Evolutionary conservation across 2,113 vertebrate genomes (phyloP).

Genomic region (Podilymbus podiceps): DNA sequence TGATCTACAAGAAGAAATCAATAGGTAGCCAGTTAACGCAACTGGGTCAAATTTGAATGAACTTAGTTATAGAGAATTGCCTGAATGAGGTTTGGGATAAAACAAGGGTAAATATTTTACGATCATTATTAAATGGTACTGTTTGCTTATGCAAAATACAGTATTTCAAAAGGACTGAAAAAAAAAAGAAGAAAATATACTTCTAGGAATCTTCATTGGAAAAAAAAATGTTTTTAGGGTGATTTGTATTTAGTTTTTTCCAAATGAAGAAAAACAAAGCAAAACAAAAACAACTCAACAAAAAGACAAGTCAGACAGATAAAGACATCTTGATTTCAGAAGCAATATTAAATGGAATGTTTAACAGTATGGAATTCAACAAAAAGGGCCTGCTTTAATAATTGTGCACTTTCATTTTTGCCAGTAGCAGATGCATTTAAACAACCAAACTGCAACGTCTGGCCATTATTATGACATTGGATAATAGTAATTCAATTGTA

Average conservation of each 20-base stretch:
- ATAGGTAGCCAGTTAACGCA: background rate
- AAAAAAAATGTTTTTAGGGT: background rate
- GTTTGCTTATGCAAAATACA: background rate
- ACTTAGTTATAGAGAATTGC: background rate
- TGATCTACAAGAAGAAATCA: background rate
- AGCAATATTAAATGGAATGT: background rate
- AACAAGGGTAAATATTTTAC: background rate
- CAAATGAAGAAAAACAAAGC: background rate
- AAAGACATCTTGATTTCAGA: background rate
- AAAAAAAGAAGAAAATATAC: background rate
- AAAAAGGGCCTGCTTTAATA: background rate
- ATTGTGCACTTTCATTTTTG: conserved; percentile 1
- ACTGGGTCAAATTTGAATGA: background rate
- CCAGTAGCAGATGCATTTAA: conserved; percentile 11
- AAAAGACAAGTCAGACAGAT: background rate
- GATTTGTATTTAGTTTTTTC: background rate
- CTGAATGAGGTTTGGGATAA: background rate
- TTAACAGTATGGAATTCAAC: background rate
- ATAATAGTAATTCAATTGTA: conserved; percentile 7
- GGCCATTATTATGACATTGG: background rate
- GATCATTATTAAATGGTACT: background rate
- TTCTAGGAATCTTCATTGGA: background rate
- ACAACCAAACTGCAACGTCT: background rate
- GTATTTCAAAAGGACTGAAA: background rate
- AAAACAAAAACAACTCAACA: background rate